A percentile compares a stretch with the other conserved stretches of the same genome.
These are phyloP conservation scores for Caenorhabditis imperialis DNA, from an alignment of 2,888 invertebrate species.

Conservation along the genomic window DNA sequence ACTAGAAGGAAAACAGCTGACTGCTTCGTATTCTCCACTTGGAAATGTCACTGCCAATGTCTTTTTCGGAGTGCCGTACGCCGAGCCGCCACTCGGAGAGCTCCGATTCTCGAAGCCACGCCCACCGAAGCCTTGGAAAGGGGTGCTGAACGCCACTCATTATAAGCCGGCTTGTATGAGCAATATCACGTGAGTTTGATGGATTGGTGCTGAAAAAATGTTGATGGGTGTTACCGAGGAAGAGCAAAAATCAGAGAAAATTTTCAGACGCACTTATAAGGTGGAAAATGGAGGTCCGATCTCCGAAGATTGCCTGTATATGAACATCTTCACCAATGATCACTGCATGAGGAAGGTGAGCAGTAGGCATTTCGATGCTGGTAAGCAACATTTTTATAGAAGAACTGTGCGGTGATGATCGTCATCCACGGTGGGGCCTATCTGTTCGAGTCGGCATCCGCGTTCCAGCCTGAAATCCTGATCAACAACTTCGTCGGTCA, in stretches of 20 bases:
- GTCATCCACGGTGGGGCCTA: conserved; percentile 50
- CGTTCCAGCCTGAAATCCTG: conserved; percentile 40
- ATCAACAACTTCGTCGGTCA: conserved; percentile 60
- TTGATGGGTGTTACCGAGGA: no score
- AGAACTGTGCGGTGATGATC: conserved; percentile 52
- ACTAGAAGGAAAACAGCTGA: conserved; percentile 31
- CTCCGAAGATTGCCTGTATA: conserved; percentile 56
- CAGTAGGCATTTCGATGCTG: no score
- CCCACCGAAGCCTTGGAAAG: conserved; percentile 24
- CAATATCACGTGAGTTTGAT: conserved; percentile 30
- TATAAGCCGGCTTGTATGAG: conserved; percentile 56
- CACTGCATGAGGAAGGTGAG: conserved; percentile 41
- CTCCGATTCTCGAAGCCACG: conserved; percentile 30
- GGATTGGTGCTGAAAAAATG: no score
- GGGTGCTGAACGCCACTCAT: conserved; percentile 36
- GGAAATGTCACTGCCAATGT: conserved; percentile 36
- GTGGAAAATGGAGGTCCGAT: conserved; percentile 32
- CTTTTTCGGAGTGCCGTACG: conserved; percentile 44
- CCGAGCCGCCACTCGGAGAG: conserved; percentile 27
- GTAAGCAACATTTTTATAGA: conserved; percentile 45
- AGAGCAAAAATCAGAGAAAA: neutral
- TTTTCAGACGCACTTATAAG: conserved; percentile 37
- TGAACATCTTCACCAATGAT: conserved; percentile 56
- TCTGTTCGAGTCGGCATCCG: conserved; percentile 36
- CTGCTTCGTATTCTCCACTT: conserved; percentile 34